Base-by-base conservation (phyloP, 1,140 invertebrate species). In the Aphelinus atriplicis region DNA sequence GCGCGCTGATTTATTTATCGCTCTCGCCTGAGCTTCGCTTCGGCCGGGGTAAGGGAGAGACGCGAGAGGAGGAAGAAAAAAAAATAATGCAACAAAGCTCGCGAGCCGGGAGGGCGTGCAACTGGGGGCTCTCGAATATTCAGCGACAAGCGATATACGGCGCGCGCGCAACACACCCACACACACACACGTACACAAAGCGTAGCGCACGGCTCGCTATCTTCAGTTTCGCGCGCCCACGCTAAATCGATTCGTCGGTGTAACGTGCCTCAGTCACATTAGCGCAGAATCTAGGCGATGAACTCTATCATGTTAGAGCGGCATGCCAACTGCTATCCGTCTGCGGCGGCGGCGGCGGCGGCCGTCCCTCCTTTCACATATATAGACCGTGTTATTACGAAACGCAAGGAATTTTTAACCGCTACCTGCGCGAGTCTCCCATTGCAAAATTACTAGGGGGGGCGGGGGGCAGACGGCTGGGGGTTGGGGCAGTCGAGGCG, bases 211-310 rank as follows among this genome's bases (percentile, higher is more conserved):
- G 26, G 26, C 6, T 43, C 55, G 69, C 50, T 71, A 71, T 71
- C 63, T 64, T 47, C 48, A 73, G 71, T 67, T 73, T 67, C 55
- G 64, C 50, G 48, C 9, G 42, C 58, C 3, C 64, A 9, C 45
- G 45, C 67, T 62, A 66, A 65, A 71, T 76, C 63, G 74, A 76
- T 76, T 71, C 55, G 42, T 53, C 4, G 2, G 68, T 50, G 62
- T 76, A 58, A 76, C 68, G 64, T 76, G 74, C 55, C 57, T 71
- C 1, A 48, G 74, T 61, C 63, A 62, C 74, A 76, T 76, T 76
- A 76, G 63, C 53, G 45, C 7, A 53, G 50, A 71, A 71, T 71
- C 63, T 61, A 71, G 68, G 60, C 58, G 74, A 71, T 71, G 69
- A 71, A 71, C 53, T 75, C 61, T 75, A 75, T 75, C 61, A 53